Evolutionary conservation across 2,888 invertebrate genomes (phyloP), one percentile per base, ranked within the genome.

Genomic region (Oscheius onirici): DNA sequence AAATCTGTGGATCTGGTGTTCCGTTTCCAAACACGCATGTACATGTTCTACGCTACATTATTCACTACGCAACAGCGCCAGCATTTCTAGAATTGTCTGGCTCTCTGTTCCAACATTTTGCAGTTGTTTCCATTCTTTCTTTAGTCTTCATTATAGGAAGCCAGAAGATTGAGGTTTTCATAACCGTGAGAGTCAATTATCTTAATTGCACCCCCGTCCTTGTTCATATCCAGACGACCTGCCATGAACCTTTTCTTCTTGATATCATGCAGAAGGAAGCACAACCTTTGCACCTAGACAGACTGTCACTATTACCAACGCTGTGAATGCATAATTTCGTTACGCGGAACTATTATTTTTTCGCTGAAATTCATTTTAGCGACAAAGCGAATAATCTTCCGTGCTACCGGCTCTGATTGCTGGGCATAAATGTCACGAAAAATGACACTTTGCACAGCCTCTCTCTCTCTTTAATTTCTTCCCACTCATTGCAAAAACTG

Each of bases 101-200:
- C 17, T 51, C 20, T 51, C 51, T 51, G 11, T 24, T 20, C 20
- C 51, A 10, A 22, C 24, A n/a, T 17, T 51, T 6, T 52, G 52
- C 22, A 10, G 46, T 15, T 46, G n/a, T 46, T 46, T 22, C 24
- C 22, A 24, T 52, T 22, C n/a, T 52, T 24, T 22, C 22, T 6
- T 22, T 13, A 6, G 26, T 24, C 34, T 34, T 34, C 34, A 34
- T 34, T 34, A 34, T 8, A 24, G 22, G 13, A 52, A 52, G 20
- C 8, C n/a, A 3, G 13, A 58, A 20, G 8, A n/a, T 17, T 17
- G 40, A 34, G 58, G 17, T 58, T 58, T 58, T 58, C 58, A 58
- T 58, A 58, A 17, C 40, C 15, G 58, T 17, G 41, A 20, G 40
- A 58, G 58, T 22, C 58, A 58, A 58, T 58, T 58, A 58, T 58